Percentiles rank a stretch among this genome's conserved stretches.
These are phyloP conservation scores for Amphipyra tragopoginis DNA, from an alignment of 2,888 invertebrate genomes.

Conservation along the genomic window DNA sequence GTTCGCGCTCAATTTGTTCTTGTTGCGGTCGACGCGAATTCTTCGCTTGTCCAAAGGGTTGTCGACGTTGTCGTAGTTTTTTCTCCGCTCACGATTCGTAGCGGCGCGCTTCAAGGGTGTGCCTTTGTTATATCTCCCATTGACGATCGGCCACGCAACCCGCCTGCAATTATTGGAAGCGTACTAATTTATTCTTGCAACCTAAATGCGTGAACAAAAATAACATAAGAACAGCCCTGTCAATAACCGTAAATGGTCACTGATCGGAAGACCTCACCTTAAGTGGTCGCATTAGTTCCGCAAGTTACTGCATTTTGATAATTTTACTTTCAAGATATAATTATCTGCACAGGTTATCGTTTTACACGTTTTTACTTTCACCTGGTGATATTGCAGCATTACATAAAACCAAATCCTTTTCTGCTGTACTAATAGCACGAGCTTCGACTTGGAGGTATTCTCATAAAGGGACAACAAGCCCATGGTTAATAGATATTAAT, in stretches of 20 bases:
- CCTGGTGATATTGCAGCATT: background rate
- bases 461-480: slow-evolving; percentile 14
- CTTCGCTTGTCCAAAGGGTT: slow-evolving; percentile 85
- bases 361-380: slow-evolving; percentile 7
- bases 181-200: slow-evolving; percentile 64
- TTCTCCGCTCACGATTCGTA: slow-evolving; percentile 73
- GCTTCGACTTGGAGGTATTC: slow-evolving; percentile 24
- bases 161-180: slow-evolving; percentile 70
- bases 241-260: background rate
- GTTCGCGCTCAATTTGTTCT: slow-evolving; percentile 89
- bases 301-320: slow-evolving; percentile 8
- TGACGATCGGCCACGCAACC: slow-evolving; percentile 68
- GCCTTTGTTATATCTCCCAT: slow-evolving; percentile 75
- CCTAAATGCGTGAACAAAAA: slow-evolving; percentile 51
- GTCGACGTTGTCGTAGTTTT: slow-evolving; percentile 81
- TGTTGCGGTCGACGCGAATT: slow-evolving; percentile 87
- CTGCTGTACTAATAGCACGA: slow-evolving; percentile 13
- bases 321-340: slow-evolving; percentile 3
- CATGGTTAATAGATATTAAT: slow-evolving; percentile 37
- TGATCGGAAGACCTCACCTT: background rate
- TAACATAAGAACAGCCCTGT: slow-evolving; percentile 10
- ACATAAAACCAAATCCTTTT: background rate
- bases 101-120: slow-evolving; percentile 73
- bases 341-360: background rate
- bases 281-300: background rate